phyloP scores from a whole-genome alignment of 1,140 invertebrate species.

The Ridgeia piscesae region DNA sequence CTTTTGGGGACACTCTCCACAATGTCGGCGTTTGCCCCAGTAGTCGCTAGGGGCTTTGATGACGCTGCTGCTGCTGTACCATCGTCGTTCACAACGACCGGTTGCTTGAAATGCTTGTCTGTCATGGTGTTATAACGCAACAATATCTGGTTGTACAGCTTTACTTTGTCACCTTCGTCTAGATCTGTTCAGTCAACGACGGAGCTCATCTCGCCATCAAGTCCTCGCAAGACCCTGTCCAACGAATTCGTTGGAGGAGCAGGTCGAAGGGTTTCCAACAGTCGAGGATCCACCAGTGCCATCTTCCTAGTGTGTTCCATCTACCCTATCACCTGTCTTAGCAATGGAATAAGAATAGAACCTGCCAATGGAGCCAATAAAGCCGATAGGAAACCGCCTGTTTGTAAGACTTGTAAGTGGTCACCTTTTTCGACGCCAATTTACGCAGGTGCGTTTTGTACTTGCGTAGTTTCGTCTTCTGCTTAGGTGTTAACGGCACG shows the following conservation, averaged over 20 bases:
- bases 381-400: neutral
- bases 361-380: neutral
- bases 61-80: neutral
- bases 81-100: too few species aligned
- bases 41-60: too few species aligned
- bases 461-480: neutral
- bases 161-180: constrained; percentile 14
- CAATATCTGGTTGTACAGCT: too few species aligned
- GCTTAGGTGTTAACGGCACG: neutral
- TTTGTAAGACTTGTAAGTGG: neutral
- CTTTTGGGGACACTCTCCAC: too few species aligned
- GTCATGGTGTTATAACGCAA: too few species aligned
- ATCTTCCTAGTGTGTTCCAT: neutral
- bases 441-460: neutral
- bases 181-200: neutral
- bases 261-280: neutral
- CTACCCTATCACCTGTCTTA: neutral
- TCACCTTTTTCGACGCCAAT: neutral
- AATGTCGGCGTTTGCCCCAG: too few species aligned
- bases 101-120: neutral
- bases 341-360: neutral
- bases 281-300: neutral
- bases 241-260: neutral
- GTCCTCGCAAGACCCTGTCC: too few species aligned
- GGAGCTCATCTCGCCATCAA: neutral